Evolutionary conservation across 2,113 vertebrate genomes (phyloP).

Genomic region (Vimba vimba): DNA sequence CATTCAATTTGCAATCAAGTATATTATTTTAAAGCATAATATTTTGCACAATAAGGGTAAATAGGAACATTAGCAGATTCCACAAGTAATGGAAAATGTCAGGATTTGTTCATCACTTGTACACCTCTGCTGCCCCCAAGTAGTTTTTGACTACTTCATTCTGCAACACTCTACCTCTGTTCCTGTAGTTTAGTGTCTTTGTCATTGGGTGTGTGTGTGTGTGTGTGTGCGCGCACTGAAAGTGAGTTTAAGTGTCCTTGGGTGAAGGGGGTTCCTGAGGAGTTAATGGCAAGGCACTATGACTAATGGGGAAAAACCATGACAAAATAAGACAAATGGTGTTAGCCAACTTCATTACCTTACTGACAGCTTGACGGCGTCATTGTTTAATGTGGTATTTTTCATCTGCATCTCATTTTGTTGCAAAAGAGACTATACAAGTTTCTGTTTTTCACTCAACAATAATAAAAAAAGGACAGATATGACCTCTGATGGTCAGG

Average conservation of each 20-base stretch:
- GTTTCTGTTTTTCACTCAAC: constrained; percentile 65
- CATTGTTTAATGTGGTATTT: constrained; percentile 77
- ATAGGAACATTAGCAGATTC: neutral
- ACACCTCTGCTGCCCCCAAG: constrained; percentile 17
- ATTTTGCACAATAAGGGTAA: neutral
- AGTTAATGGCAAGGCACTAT: constrained; percentile 76
- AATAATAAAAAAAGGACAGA: constrained; percentile 44
- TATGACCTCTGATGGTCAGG: constrained; percentile 36
- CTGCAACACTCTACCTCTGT: constrained; percentile 36
- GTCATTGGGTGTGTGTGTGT: neutral
- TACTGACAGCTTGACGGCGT: constrained; percentile 77
- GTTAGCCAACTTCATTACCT: constrained; percentile 81
- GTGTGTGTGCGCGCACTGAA: constrained; percentile 54
- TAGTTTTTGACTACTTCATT: constrained; percentile 50
- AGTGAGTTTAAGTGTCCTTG: constrained; percentile 76
- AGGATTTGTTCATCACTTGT: neutral
- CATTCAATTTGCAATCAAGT: neutral
- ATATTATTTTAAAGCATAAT: neutral
- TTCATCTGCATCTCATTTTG: constrained; percentile 77
- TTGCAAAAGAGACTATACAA: constrained; percentile 65
- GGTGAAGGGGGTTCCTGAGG: constrained; percentile 75
- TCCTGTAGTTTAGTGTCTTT: constrained; percentile 28
- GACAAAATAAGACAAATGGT: constrained; percentile 84
- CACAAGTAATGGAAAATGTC: neutral
- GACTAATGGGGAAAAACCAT: constrained; percentile 79